Evolutionary conservation across 2,113 vertebrate species (phyloP).

Genomic region (Rhea americana): DNA sequence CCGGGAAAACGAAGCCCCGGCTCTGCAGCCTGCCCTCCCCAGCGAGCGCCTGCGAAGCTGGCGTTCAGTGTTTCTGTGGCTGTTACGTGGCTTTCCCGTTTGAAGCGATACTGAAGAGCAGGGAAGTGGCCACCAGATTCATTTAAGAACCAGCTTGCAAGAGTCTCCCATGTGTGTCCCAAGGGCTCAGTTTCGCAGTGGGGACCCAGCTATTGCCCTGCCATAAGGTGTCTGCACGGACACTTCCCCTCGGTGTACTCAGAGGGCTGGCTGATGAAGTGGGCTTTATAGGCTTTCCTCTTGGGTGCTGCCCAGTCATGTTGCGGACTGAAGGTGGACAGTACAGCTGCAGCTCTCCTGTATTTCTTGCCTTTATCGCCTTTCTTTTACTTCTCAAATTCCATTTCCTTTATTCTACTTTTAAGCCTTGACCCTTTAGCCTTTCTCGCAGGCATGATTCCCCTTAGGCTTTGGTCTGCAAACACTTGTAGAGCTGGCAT

Average conservation of each 20-base stretch:
- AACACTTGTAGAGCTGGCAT: background rate
- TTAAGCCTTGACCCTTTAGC: background rate
- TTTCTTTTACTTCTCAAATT: background rate
- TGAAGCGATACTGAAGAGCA: background rate
- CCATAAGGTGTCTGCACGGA: background rate
- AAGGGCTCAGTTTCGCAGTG: background rate
- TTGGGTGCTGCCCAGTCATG: rapidly evolving
- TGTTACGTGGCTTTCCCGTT: background rate
- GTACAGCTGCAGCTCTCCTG: background rate
- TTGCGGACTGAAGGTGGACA: background rate
- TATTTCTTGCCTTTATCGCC: background rate
- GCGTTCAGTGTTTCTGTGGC: rapidly evolving
- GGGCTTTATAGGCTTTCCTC: background rate
- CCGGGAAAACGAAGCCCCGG: background rate
- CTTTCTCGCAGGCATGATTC: background rate
- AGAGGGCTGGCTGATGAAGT: background rate
- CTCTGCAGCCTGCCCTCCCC: background rate
- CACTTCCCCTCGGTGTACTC: background rate
- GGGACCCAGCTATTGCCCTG: background rate
- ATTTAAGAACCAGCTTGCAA: background rate
- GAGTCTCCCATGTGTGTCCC: background rate
- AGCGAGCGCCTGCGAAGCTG: background rate
- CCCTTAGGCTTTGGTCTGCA: background rate
- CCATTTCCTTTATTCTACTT: background rate
- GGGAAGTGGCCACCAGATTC: background rate